phyloP scores from a whole-genome alignment of 2,888 invertebrate genomes.

The Synanthedon tipuliformis region DNA sequence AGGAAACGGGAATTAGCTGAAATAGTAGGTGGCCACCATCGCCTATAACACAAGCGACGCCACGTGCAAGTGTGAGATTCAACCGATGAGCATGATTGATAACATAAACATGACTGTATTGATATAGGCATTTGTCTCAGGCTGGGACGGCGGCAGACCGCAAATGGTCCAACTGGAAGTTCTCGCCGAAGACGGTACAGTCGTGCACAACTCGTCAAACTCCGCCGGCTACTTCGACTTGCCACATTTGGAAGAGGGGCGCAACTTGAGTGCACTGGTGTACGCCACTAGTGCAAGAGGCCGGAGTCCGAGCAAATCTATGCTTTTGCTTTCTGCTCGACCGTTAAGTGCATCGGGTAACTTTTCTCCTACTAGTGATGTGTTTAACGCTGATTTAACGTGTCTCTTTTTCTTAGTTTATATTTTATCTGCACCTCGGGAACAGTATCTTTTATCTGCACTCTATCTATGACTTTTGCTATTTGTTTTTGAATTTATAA shows the following conservation, averaged over 20 bases:
- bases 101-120: too few relatives aligned
- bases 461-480: too few relatives aligned
- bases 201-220: slow-evolving; percentile 28
- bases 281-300: slow-evolving; percentile 38
- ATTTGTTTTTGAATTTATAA: too few relatives aligned
- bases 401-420: too few relatives aligned
- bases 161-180: slow-evolving; percentile 39
- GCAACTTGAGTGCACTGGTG: slow-evolving; percentile 34
- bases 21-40: too few relatives aligned
- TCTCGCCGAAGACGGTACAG: slow-evolving; percentile 17
- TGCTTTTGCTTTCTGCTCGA: slow-evolving; percentile 24
- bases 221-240: slow-evolving; percentile 34
- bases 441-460: too few relatives aligned
- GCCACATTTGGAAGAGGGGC: slow-evolving; percentile 17
- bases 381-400: neutral
- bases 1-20: too few relatives aligned
- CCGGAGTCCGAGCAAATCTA: slow-evolving; percentile 18
- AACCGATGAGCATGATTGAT: too few relatives aligned
- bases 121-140: slow-evolving; percentile 13
- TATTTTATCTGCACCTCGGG: too few relatives aligned
- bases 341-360: slow-evolving; percentile 29
- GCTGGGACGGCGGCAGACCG: slow-evolving; percentile 47
- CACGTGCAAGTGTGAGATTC: too few relatives aligned
- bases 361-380: neutral
- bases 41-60: too few relatives aligned